Evolutionary conservation across 1,140 invertebrate species (phyloP).

Genomic region (Frieseomelitta varia): DNA sequence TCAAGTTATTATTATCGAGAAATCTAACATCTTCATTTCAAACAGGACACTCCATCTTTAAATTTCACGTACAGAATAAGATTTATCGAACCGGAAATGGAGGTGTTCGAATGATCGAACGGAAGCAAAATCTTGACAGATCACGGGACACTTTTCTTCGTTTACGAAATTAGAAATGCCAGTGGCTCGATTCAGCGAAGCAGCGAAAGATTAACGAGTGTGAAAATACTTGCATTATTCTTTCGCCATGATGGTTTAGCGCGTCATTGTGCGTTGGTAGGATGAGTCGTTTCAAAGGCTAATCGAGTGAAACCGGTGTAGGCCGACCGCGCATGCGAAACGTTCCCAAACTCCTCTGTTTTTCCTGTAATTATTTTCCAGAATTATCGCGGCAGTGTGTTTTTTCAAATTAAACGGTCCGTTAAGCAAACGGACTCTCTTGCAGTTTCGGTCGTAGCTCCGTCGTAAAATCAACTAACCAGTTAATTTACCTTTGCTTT

Average conservation of each 20-base stretch:
- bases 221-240: conserved; percentile 33
- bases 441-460: not conserved
- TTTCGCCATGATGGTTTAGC: not conserved
- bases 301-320: conserved; percentile 39
- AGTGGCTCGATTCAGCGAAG: not conserved
- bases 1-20: not conserved
- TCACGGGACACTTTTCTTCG: not conserved
- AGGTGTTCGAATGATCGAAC: not conserved
- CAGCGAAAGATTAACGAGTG: conserved; percentile 33
- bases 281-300: conserved; percentile 9
- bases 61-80: not conserved
- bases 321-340: not conserved
- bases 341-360: not conserved
- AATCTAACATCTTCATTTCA: no score
- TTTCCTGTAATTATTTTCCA: not conserved
- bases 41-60: not conserved
- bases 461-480: not conserved
- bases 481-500: not conserved
- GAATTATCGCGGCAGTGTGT: not conserved
- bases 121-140: not conserved
- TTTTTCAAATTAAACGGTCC: not conserved
- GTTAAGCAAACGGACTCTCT: no score
- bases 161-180: conserved; percentile 30
- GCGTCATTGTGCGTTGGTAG: no score
- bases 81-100: not conserved